Base-by-base conservation (phyloP, 2,888 invertebrate genomes). In the Cyclophora albipunctata region DNA sequence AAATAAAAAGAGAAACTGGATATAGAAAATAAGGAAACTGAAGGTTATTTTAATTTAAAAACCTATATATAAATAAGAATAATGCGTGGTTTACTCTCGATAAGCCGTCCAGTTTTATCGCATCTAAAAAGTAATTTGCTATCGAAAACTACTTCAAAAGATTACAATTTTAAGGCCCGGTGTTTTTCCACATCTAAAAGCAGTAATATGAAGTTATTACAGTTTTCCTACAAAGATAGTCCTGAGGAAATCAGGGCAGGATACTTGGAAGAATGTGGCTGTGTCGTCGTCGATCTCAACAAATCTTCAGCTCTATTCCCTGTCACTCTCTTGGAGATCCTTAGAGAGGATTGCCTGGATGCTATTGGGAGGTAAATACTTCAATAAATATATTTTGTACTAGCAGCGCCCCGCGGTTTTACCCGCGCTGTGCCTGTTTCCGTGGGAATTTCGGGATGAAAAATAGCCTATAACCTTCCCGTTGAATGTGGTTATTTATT, bases 181-280 rank as follows among this genome's bases (percentile, higher is more conserved):
- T 58, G 49, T 52, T 78, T 84, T 59, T 75, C 84, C 35, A 54
- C 73, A 51, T 67, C 73, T 51, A 61, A 57, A 34, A 62, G 47
- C 62, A 73, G 49, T 67, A 90, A 86, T 40, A 92, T 93, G 93
- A 92, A 94, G 66, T 91, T 93, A 62, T 91, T 95, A 45, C 95
- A 95, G 68, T 95, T 93, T 73, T 80, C 84, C 45, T 84, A 76
- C 40, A 68, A 67, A n/a, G 57, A 90, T 60, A 86, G 88, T 44
- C 91, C 92, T 0, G 86, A 87, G 0, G 90, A 90, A 2, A 85
- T 91, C 49, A 91, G 92, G n/a, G 84, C 93, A n/a, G 95, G 95
- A 3, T 92, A 91, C 58, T 84, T 93, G 37, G 87, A 91, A 1
- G 88, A 20, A 20, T 20, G 90, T 7, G 85, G 91, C 48, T 20